Percentiles rank a stretch among this genome's conserved stretches.
phyloP scores from a whole-genome alignment of 2,888 invertebrate species.

The Apoderus coryli region DNA sequence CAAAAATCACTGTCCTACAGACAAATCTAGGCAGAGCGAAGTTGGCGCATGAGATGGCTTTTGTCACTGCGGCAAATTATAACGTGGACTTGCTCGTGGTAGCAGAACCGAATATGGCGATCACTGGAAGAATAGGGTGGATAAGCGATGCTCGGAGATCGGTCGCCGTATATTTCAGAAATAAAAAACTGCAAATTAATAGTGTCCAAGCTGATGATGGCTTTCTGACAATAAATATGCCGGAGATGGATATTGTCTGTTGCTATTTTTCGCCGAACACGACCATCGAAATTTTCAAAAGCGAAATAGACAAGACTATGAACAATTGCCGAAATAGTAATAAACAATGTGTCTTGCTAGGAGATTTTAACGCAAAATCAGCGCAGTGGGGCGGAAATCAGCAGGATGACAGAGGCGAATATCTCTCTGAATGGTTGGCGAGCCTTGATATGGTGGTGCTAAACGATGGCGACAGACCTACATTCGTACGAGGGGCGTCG shows the following conservation, averaged over 20 bases:
- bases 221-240: conserved; percentile 1
- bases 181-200: conserved; percentile 8
- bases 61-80: conserved; percentile 4
- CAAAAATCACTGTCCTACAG: conserved; percentile 6
- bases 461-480: no score
- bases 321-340: no score
- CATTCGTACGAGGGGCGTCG: no score
- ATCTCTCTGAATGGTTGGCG: no score
- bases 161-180: conserved; percentile 8
- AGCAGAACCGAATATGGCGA: conserved; percentile 11
- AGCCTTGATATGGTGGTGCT: no score
- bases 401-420: no score
- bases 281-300: not conserved
- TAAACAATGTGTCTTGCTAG: no score
- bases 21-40: conserved; percentile 8
- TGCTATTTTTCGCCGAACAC: conserved; percentile 8
- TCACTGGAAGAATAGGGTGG: conserved; percentile 4
- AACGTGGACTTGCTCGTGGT: conserved; percentile 10
- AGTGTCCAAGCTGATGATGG: not conserved
- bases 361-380: no score
- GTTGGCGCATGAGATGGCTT: conserved; percentile 11
- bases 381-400: no score
- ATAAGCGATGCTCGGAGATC: conserved; percentile 5
- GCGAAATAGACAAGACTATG: conserved; percentile 7
- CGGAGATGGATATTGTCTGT: conserved; percentile 3